Evolutionary conservation across 2,113 vertebrate genomes (phyloP).

Genomic region (Cephalophus harveyi): DNA sequence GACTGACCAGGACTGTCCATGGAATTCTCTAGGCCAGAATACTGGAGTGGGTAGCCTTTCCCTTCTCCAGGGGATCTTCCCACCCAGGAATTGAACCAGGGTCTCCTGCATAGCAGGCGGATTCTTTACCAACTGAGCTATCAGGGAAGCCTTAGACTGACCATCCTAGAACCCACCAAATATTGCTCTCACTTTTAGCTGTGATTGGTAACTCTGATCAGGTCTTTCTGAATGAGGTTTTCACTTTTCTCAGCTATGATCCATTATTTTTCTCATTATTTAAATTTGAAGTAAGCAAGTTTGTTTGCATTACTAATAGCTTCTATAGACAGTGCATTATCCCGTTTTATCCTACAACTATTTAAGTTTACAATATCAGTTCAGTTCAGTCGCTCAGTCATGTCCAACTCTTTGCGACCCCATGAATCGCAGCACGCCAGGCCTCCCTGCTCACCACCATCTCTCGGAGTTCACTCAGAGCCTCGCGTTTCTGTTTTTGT

Average conservation of each 20-base stretch:
- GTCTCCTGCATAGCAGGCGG: no score
- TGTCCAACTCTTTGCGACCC: no score
- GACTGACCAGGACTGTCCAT: neutral
- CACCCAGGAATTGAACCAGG: no score
- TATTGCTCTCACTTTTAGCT: neutral
- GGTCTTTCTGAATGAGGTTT: neutral
- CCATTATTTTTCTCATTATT: neutral
- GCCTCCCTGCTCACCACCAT: no score
- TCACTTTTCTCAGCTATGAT: neutral
- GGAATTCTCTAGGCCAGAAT: no score
- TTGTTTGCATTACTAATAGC: neutral
- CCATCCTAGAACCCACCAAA: neutral
- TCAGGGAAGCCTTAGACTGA: neutral
- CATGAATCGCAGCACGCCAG: no score
- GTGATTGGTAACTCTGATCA: neutral
- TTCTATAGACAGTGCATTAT: neutral
- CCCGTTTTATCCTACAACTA: neutral
- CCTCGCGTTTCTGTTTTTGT: neutral
- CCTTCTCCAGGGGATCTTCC: no score
- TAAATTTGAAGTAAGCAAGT: neutral
- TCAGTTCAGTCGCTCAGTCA: no score
- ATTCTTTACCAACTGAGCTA: no score
- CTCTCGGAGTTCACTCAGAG: no score
- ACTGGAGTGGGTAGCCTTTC: no score
- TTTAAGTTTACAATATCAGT: neutral